Conservation (phyloP, 2,888 invertebrate species). For the Ormyrus thymus region DNA sequence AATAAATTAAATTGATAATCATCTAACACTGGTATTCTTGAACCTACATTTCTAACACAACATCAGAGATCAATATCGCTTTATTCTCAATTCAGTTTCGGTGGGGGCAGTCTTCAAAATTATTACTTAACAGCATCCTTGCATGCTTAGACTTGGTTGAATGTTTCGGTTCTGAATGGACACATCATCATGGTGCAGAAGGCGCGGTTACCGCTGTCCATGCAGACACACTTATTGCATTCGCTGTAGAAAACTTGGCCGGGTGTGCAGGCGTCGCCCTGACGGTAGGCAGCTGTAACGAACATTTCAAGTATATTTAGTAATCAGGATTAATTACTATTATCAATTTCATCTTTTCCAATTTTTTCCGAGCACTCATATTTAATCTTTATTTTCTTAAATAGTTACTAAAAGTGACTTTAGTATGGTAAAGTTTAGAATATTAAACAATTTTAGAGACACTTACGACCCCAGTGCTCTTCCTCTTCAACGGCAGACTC, state of each 20-base stretch:
- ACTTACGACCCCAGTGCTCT: constrained; percentile 61
- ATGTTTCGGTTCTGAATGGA: neutral
- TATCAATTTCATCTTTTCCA: no score
- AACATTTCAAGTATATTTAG: no score
- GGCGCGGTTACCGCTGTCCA: constrained; percentile 75
- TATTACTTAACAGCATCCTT: no score
- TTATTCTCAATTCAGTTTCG: neutral
- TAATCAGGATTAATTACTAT: no score
- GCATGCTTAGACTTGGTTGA: no score
- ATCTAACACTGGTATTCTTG: constrained; percentile 2
- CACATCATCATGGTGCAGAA: constrained; percentile 74
- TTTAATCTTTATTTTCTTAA: no score
- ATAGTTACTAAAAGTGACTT: no score
- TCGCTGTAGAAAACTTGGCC: no score
- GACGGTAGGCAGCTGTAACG: no score
- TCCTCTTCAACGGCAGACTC: neutral
- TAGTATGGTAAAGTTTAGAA: no score
- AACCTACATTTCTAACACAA: neutral
- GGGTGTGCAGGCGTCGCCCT: neutral
- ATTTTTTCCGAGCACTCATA: no score
- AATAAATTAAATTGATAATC: constrained; percentile 11
- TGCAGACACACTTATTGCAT: constrained; percentile 78
- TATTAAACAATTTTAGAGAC: constrained; percentile 12
- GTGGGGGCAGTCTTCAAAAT: constrained; percentile 15
- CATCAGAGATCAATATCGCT: neutral